A percentile compares a stretch with the other conserved stretches of the same genome.
Conservation (phyloP, 2,797 vertebrate genomes). For the Antrozous pallidus region DNA sequence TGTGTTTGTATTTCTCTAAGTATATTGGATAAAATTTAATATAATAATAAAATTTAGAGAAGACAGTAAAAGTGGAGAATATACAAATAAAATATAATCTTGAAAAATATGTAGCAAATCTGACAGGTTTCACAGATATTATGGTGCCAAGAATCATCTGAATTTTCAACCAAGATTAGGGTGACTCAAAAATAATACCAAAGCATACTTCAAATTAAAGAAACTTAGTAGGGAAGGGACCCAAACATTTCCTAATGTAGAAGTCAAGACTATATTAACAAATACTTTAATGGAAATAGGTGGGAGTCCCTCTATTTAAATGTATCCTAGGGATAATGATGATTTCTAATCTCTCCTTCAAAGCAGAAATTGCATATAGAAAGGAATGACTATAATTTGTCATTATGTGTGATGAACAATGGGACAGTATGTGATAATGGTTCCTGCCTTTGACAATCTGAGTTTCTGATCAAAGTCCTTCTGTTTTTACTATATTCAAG, state of each 20-base stretch:
- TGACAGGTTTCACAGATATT: not conserved
- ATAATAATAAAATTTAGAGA: not conserved
- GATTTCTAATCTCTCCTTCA: not conserved
- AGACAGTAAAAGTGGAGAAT: not conserved
- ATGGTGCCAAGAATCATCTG: not conserved
- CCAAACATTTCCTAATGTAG: not conserved
- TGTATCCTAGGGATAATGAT: not conserved
- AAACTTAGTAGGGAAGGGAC: not conserved
- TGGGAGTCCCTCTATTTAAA: not conserved
- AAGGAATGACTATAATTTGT: not conserved
- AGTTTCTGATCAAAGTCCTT: constrained; percentile 7
- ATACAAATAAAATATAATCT: not conserved
- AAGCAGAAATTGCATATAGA: not conserved
- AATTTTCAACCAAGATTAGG: not conserved
- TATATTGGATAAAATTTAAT: not conserved
- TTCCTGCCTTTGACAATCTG: not conserved
- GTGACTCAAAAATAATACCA: not conserved
- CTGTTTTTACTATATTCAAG: not conserved
- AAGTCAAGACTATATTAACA: not conserved
- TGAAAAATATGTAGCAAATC: not conserved
- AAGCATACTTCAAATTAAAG: not conserved
- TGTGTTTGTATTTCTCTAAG: not conserved
- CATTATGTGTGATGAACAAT: not conserved
- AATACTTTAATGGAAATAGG: fast-evolving
- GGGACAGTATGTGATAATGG: not conserved